Conservation (phyloP, 2,797 vertebrate species). For the Scolopax bukidnonensis region DNA sequence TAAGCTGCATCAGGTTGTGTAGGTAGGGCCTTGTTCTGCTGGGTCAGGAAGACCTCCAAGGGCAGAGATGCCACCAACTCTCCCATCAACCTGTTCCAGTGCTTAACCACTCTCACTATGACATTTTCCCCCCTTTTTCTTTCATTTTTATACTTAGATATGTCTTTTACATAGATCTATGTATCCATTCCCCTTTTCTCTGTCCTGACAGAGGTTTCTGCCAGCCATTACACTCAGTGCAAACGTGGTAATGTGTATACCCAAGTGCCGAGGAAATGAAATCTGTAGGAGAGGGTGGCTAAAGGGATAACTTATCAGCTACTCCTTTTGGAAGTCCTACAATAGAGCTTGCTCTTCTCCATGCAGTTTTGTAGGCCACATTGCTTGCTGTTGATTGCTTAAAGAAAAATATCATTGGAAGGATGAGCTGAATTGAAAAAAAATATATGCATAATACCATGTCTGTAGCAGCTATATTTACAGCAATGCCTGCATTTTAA, state of each 20-base stretch:
- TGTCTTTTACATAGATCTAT: fast-evolving
- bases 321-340: neutral
- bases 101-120: neutral
- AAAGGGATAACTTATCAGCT: neutral
- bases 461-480: neutral
- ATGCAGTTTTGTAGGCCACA: neutral
- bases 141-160: neutral
- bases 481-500: neutral
- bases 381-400: neutral
- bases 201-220: neutral
- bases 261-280: neutral
- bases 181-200: neutral
- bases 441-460: neutral
- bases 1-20: neutral
- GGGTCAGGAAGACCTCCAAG: neutral
- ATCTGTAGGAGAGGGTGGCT: neutral
- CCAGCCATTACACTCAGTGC: neutral
- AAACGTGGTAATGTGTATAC: neutral
- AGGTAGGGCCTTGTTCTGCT: neutral
- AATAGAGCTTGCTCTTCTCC: neutral
- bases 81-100: neutral
- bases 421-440: neutral
- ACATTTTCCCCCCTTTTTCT: fast-evolving
- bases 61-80: neutral
- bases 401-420: neutral